Evolutionary conservation across 2,888 invertebrate species (phyloP), one percentile per base, ranked within the genome.

Genomic region (Agrotis puta): DNA sequence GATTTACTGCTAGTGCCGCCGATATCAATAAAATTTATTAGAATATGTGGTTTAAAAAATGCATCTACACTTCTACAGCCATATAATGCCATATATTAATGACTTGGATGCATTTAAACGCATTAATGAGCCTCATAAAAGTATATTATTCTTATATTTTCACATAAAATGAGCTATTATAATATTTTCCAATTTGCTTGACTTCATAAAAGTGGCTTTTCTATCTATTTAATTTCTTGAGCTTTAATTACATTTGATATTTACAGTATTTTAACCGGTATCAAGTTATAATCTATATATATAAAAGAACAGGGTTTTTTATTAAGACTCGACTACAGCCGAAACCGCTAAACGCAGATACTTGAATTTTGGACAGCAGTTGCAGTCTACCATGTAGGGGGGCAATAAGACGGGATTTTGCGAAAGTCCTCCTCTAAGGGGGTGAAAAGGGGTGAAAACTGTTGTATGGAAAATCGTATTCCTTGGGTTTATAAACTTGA

Each of bases 121-220:
- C 53, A 54, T 75, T 63, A 75, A 75, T 51, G 54, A 47, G 58
- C 22, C 54, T 33, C 63, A 64, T 77, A 77, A 77, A 81, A 77
- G 47, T 62, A 68, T 67, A 75, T 67, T 74, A 66, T 53, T 77
- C 22, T 47, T 53, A 54, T 54, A 62, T 50, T 77, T 62, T 75
- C 62, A 54, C 48, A 67, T 63, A 75, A 77, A 75, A 53, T 33
- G 27, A 53, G 53, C 53, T 45, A 20, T 50, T 24, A 67, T 59
- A 57, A 66, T 53, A 67, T 75, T 67, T 66, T 80, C 67, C 45
- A 50, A 58, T 54, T 45, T 22, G 18, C 51, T 11, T 33, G 57
- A 53, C 51, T 33, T 53, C 22, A 24, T 74, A 18, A 16, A 65
- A 48, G 13, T 47, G 24, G 39, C 58, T 73, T 63, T 63, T 73